These are phyloP conservation scores for Tetraneura akinire DNA, from an alignment of 1,140 invertebrate genomes.

Conservation along the genomic window DNA sequence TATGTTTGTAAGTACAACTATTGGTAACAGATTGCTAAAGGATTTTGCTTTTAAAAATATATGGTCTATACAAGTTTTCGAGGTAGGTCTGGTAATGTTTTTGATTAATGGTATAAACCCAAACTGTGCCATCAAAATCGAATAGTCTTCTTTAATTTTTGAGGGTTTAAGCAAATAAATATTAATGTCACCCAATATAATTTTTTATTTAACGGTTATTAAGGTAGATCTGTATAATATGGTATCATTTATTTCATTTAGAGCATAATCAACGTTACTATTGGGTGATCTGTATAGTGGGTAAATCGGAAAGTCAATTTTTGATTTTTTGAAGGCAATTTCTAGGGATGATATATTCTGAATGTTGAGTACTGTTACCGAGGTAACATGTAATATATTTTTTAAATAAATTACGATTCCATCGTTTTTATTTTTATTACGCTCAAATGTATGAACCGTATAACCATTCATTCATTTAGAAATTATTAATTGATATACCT, in stretches of 20 bases:
- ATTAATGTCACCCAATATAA: constrained; percentile 10
- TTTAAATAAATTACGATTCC: constrained; percentile 15
- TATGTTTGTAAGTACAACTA: no score
- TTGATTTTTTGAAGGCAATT: not conserved
- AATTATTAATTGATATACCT: constrained; percentile 22
- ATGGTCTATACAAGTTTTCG: no score
- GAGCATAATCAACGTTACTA: not conserved
- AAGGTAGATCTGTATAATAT: not conserved
- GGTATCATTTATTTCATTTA: constrained; percentile 10
- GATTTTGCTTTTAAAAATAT: no score
- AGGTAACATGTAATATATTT: not conserved
- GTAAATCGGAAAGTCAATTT: constrained; percentile 2
- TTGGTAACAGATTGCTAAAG: no score
- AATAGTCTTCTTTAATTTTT: constrained; percentile 12
- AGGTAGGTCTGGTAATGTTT: constrained; percentile 6
- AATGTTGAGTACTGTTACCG: not conserved
- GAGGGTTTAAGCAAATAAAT: constrained; percentile 7
- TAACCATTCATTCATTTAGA: constrained; percentile 3
- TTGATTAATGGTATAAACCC: not conserved
- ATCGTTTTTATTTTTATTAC: constrained; percentile 32
- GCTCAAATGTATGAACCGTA: not conserved
- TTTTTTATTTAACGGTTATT: constrained; percentile 3
- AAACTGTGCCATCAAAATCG: no score
- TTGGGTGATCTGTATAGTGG: not conserved
- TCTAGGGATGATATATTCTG: not conserved